Evolutionary conservation across 2,888 invertebrate genomes (phyloP).

Genomic region (Anaspis maculata): DNA sequence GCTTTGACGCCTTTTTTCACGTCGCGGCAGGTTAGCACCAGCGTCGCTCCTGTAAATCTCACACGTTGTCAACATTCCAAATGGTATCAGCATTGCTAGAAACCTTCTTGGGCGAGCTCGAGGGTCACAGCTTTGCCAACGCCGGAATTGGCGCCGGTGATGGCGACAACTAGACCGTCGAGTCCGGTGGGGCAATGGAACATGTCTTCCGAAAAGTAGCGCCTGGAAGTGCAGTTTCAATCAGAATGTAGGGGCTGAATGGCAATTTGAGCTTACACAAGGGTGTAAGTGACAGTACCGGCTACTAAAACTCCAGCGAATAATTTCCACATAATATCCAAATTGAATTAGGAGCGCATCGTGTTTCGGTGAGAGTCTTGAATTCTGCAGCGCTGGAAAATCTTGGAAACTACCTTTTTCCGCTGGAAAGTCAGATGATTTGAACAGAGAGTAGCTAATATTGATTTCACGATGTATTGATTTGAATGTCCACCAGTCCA

Average conservation of each 20-base stretch:
- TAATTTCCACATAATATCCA: constrained; percentile 37
- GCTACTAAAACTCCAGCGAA: constrained; percentile 30
- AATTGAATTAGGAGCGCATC: too few species aligned
- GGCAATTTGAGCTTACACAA: constrained; percentile 39
- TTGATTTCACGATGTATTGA: too few species aligned
- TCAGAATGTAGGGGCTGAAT: constrained; percentile 1
- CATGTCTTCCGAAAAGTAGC: constrained; percentile 37
- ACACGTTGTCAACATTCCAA: too few species aligned
- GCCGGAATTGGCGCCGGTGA: constrained; percentile 53
- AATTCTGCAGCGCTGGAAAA: too few species aligned
- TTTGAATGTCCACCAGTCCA: too few species aligned
- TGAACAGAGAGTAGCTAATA: too few species aligned
- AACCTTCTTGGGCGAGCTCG: constrained; percentile 46
- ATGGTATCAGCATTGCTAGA: constrained; percentile 1
- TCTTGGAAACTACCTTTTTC: too few species aligned
- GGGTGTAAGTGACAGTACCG: constrained; percentile 32
- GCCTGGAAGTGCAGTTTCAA: too few species aligned
- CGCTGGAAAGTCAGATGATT: too few species aligned
- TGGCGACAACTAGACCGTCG: constrained; percentile 45
- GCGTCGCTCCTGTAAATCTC: constrained; percentile 40
- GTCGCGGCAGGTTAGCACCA: constrained; percentile 50
- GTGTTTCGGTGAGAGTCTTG: neutral
- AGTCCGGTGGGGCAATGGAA: constrained; percentile 34
- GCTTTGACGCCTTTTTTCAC: constrained; percentile 40
- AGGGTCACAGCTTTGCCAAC: constrained; percentile 50